Evolutionary conservation across 1,140 invertebrate species (phyloP), one percentile per base, ranked within the genome.

Genomic region (Alviniconcha marisindica): DNA sequence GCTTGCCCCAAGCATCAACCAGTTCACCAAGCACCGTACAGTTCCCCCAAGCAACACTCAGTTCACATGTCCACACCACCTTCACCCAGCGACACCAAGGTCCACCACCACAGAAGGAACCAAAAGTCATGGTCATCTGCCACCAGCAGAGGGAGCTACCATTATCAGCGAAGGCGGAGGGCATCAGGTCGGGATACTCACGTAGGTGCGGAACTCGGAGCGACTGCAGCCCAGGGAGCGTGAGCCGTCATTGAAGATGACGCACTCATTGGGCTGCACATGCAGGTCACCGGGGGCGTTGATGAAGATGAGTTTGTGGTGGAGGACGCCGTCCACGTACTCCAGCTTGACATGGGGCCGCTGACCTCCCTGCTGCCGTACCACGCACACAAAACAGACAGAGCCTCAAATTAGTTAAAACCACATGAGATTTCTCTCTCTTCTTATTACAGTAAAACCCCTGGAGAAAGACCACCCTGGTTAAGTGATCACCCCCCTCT

Each of bases 241-340:
- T 18, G 89, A 83, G 10, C 91, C 91, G 79, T 92, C 91, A 73
- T 89, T 92, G 79, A 90, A 93, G 63, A 93, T 90, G 33, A 93
- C 88, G 86, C 92, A 93, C 33, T 91, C 91, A 73, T 89, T 84
- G 2, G 88, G 82, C 38, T 89, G 88, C 18, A 91, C 87, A 21
- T 88, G 86, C 7, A 92, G 51, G 56, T 92, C 91, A 51, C 82
- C 86, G 0, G 86, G 84, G 2, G 88, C 86, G 38, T 89, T 87
- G 10, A 89, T 84, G 83, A 91, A 92, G 31, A 91, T 89, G 14
- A 90, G 83, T 54, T 91, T 89, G 76, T 90, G 90, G 38, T 87
- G 87, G 5, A 91, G 85, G 18, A 90, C 85, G 14, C 90, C 91
- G 54, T 91, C 88, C 48, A 90, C 83, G 66, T 88, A 89, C 33